Percentiles rank a stretch among this genome's conserved stretches.
These are phyloP conservation scores for Chironomus striatipennis DNA, from an alignment of 1,140 invertebrate species.

Conservation along the genomic window DNA sequence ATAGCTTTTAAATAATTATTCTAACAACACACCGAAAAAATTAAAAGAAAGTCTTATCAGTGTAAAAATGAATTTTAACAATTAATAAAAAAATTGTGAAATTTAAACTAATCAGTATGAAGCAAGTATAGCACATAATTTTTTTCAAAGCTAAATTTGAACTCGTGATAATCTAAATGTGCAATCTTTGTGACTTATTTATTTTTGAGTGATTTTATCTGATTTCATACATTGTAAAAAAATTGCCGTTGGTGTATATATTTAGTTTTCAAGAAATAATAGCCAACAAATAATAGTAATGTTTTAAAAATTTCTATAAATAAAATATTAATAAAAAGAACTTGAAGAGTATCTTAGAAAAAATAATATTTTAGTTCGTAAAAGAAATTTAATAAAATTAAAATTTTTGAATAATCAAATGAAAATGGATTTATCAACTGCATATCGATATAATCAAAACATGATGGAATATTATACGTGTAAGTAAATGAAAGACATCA, in stretches of 20 bases:
- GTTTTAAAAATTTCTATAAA: not conserved
- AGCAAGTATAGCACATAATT: no score
- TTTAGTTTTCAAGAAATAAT: not conserved
- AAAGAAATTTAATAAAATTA: no score
- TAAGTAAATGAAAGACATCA: slow-evolving; percentile 49
- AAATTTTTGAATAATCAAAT: not conserved
- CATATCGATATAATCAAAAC: slow-evolving; percentile 92
- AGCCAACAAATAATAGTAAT: not conserved
- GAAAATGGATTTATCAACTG: slow-evolving; percentile 79
- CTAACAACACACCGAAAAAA: no score
- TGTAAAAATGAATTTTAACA: not conserved
- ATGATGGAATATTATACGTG: slow-evolving; percentile 99
- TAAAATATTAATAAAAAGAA: not conserved
- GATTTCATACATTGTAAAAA: not conserved
- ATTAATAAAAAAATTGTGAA: not conserved
- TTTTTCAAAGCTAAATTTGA: not conserved
- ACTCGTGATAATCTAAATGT: not conserved
- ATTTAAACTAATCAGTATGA: no score
- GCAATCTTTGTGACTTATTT: not conserved
- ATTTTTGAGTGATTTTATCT: not conserved
- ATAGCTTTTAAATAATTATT: no score
- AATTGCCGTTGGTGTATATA: not conserved
- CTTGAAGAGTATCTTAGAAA: not conserved
- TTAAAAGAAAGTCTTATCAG: no score
- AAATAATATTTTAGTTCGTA: no score